Base-by-base conservation (phyloP, 2,888 invertebrate genomes). In the Tetheella fluctuosa region DNA sequence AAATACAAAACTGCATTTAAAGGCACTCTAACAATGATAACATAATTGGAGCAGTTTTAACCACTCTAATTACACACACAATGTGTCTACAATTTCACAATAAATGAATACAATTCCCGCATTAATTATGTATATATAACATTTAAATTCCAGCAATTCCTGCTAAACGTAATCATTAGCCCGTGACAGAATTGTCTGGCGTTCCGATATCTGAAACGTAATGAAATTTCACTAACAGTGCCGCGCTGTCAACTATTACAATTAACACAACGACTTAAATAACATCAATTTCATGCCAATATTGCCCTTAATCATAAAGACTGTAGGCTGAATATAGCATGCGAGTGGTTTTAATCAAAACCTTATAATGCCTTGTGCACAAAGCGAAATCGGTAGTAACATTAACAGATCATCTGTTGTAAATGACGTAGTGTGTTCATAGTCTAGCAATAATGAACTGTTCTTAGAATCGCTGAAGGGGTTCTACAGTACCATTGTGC, bases 151-250 rank as follows among this genome's bases (percentile, higher is more conserved):
- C 61, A 65, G 67, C 67, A 64, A 69, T 72, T 64, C 65, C 71
- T 34, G 72, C 77, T 76, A 80, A 78, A 73, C 73, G 72, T 65
- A 59, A 53, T 61, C 70, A 70, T 75, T 80, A 73, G 77, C 64
- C 71, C 77, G 69, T 74, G 73, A 72, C 67, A 65, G 62, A 74
- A 79, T 77, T 77, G 76, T 73, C 71, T 70, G 69, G 67, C 68
- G 74, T 71, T 70, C 67, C 73, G 74, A 80, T 76, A 71, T 69
- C 74, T 72, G 71, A 75, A 76, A 74, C 70, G 76, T 79, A 80
- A 81, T 78, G 76, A 78, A 79, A 78, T 78, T 80, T 80, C 77
- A 78, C 77, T 69, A 74, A 76, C 76, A 73, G 68, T 64, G 64
- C 61, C 66, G 68, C 65, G 60, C 57, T 52, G 28, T 34, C 42